Evolutionary conservation across 2,888 invertebrate species (phyloP).

Genomic region (Drosophila kuntzei): DNA sequence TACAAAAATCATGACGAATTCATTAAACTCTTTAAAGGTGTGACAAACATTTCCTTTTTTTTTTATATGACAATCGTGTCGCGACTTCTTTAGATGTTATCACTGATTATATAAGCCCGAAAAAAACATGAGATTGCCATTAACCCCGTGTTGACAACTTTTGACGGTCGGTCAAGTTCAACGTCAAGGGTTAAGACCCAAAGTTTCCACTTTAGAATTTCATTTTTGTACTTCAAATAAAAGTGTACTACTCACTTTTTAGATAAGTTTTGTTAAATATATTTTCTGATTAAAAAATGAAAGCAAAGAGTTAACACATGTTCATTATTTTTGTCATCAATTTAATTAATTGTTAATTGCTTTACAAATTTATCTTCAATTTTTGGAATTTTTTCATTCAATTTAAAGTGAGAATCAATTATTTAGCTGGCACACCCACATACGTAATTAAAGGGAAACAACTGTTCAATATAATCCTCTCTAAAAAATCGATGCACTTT

Average conservation of each 20-base stretch:
- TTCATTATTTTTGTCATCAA: slow-evolving; percentile 7
- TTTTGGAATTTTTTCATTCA: neutral
- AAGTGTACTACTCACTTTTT: neutral
- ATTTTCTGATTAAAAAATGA: neutral
- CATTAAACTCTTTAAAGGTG: slow-evolving; percentile 13
- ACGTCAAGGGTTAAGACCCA: slow-evolving; percentile 5
- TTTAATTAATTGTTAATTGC: slow-evolving; percentile 20
- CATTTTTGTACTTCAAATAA: slow-evolving; percentile 11
- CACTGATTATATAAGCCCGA: slow-evolving; percentile 19
- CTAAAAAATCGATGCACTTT: slow-evolving; percentile 17
- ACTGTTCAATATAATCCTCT: slow-evolving; percentile 6
- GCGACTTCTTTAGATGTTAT: slow-evolving; percentile 22
- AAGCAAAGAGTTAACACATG: neutral
- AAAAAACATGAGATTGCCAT: slow-evolving; percentile 19
- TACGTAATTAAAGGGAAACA: neutral
- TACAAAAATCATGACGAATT: slow-evolving; percentile 22
- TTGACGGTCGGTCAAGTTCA: slow-evolving; percentile 25
- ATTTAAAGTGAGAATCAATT: slow-evolving; percentile 17
- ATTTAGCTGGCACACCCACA: slow-evolving; percentile 8
- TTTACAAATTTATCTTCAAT: neutral
- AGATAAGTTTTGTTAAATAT: neutral
- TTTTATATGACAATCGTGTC: slow-evolving; percentile 15
- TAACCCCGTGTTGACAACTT: slow-evolving; percentile 11
- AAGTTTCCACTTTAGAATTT: neutral
- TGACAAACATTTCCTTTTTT: slow-evolving; percentile 22